Base-by-base conservation (phyloP, 2,888 invertebrate genomes). In the Lycophotia porphyrea region DNA sequence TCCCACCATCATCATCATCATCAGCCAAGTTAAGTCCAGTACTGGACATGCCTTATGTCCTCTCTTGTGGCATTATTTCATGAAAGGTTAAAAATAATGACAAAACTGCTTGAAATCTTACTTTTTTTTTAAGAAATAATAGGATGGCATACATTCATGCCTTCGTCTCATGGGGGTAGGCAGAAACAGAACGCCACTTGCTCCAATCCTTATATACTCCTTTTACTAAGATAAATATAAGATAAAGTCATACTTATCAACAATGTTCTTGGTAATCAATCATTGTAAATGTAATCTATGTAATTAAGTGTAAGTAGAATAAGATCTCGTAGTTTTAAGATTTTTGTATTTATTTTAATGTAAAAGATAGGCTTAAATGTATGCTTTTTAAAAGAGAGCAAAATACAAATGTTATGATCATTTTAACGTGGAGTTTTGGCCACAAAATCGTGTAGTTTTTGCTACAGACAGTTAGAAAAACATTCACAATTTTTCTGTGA, bases 311-410 rank as follows among this genome's bases (percentile, higher is more conserved):
- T 80, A 77, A 76, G 47, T 91, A 91, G 87, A 73, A 67, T 90
- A 88, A 88, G 88, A 90, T 90, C 90, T 90, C 89, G 85, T 89
- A 74, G 61, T 78, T 66, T 42, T 87, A 82, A 77, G 78, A 63
- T 67, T 87, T 87, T 87, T 88, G 73, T 89, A 86, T 88, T 87
- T 88, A 86, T 86, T 87, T 24, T 71, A 63, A 27, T 76, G 36
- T 75, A 34, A 42, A 60, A 44, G 52, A n/a, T 36, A n/a, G 7
- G 66, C 9, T 58, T 34, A 13, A 42, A 18, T 70, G 15, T 74
- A 18, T 39, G 39, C 44, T 75, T 36, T 80, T 61, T 36, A 47
- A 65, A 75, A 72, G 49, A 78, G 36, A 67, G 11, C 44, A 49
- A 47, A 18, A 42, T 34, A 68, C 39, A 42, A 39, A 74, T 60